Evolutionary conservation across 2,888 invertebrate genomes (phyloP).

Genomic region (Neuroscelio doddi): DNA sequence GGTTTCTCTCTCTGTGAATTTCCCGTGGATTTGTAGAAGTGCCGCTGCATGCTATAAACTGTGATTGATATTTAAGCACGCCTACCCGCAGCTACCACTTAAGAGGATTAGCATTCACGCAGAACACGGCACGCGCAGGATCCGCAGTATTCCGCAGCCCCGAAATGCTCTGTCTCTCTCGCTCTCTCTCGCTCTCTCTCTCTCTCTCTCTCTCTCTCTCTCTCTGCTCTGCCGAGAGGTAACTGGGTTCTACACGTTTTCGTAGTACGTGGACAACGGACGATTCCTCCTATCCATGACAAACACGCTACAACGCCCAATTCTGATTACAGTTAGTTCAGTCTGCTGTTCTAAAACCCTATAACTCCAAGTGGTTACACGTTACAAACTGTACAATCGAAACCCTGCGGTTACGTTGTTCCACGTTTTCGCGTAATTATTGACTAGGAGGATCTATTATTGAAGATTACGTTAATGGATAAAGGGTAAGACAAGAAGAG

Average conservation of each 20-base stretch:
- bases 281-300: slow-evolving; percentile 39
- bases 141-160: too few species aligned
- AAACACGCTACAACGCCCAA: slow-evolving; percentile 59
- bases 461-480: background rate
- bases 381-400: slow-evolving; percentile 50
- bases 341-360: slow-evolving; percentile 65
- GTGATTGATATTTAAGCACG: slow-evolving; percentile 69
- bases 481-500: background rate
- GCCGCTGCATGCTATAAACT: slow-evolving; percentile 53
- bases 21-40: slow-evolving; percentile 42
- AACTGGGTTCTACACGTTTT: slow-evolving; percentile 39
- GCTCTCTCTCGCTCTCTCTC: too few species aligned
- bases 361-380: slow-evolving; percentile 58
- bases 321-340: slow-evolving; percentile 68
- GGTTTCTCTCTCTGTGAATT: slow-evolving; percentile 43
- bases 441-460: too few species aligned
- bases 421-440: slow-evolving; percentile 33
- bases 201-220: too few species aligned
- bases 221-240: background rate
- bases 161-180: slow-evolving; percentile 23
- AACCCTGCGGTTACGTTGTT: slow-evolving; percentile 34
- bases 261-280: slow-evolving; percentile 40
- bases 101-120: slow-evolving; percentile 67
- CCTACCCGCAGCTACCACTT: slow-evolving; percentile 65
- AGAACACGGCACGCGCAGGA: slow-evolving; percentile 50